phyloP scores from a whole-genome alignment of 2,888 invertebrate species.

The Epirrhoe alternata region DNA sequence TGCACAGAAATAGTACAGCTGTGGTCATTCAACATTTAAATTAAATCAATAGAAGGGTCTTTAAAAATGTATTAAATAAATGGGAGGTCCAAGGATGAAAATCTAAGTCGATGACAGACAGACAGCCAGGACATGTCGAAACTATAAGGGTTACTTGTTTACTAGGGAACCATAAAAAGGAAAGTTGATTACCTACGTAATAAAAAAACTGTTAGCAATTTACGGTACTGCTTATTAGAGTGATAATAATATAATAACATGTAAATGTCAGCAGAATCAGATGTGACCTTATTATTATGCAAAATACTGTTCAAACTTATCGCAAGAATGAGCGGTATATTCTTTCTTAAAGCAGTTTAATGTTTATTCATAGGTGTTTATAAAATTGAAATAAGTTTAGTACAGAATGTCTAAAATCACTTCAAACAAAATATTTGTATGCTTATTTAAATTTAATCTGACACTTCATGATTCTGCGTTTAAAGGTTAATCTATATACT shows the following conservation, averaged over 20 bases:
- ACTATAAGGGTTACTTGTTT: too few relatives aligned
- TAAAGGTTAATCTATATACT: slow-evolving; percentile 36
- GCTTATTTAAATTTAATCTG: slow-evolving; percentile 19
- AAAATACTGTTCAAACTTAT: background rate
- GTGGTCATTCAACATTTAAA: background rate
- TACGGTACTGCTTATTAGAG: background rate
- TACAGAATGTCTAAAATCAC: slow-evolving; percentile 8
- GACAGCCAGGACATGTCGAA: too few relatives aligned
- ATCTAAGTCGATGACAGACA: background rate
- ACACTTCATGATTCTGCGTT: slow-evolving; percentile 28
- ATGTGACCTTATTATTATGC: background rate
- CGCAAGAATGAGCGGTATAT: background rate
- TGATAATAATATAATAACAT: too few relatives aligned
- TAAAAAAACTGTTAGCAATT: too few relatives aligned
- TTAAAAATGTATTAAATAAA: background rate
- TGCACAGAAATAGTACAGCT: background rate
- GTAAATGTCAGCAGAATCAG: background rate
- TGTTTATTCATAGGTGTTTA: background rate
- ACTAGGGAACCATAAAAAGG: too few relatives aligned
- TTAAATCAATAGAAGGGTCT: background rate
- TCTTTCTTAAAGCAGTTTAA: background rate
- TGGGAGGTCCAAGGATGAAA: background rate
- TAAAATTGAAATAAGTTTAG: slow-evolving; percentile 1
- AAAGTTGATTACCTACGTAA: too few relatives aligned
- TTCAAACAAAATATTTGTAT: slow-evolving; percentile 16